These are phyloP conservation scores for Myotis vivesi DNA, from an alignment of 2,797 vertebrate genomes.

Conservation along the genomic window DNA sequence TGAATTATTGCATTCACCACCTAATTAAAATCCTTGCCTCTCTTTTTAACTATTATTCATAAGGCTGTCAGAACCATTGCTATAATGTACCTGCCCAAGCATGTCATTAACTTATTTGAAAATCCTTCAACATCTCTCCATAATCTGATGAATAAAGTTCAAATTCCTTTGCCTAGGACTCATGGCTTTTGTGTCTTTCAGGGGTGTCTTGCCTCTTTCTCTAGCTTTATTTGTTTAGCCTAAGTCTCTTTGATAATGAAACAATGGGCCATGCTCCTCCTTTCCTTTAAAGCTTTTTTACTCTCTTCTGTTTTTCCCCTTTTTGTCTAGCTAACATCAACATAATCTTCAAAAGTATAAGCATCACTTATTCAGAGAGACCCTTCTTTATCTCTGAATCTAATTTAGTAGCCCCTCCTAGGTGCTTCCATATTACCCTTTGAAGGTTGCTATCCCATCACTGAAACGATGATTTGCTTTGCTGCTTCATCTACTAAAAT, in stretches of 20 bases:
- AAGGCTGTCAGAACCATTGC: neutral
- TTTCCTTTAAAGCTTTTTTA: neutral
- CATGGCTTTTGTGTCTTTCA: neutral
- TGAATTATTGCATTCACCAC: neutral
- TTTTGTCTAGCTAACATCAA: neutral
- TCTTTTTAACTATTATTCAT: neutral
- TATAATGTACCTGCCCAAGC: neutral
- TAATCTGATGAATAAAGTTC: neutral
- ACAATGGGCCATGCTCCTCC: neutral
- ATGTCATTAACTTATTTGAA: neutral
- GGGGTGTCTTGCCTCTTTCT: neutral
- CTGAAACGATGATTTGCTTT: neutral
- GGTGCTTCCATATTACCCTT: neutral
- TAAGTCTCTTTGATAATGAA: neutral
- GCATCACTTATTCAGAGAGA: neutral
- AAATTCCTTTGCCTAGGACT: neutral
- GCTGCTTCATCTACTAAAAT: neutral
- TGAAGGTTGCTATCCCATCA: neutral
- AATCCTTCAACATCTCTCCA: neutral
- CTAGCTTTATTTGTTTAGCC: neutral
- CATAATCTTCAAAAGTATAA: neutral
- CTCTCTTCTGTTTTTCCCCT: neutral
- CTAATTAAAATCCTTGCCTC: slow-evolving; percentile 38
- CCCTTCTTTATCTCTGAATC: neutral
- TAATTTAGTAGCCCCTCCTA: neutral